Percentiles rank a stretch among this genome's conserved stretches.
phyloP scores from a whole-genome alignment of 2,113 vertebrate genomes.

The Geothlypis trichas region DNA sequence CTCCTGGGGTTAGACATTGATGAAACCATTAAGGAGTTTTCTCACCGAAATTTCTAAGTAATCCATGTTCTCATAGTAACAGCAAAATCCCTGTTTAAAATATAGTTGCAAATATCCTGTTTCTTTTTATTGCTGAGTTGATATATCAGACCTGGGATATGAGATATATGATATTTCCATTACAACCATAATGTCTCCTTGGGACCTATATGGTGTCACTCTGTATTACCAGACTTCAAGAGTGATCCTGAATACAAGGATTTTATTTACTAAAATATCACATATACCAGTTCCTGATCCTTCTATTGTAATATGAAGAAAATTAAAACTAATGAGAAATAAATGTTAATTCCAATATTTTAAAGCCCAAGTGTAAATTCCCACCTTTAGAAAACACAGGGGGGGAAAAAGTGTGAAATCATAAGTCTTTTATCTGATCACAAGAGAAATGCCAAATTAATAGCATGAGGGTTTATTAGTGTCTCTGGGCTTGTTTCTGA shows the following conservation, averaged over 20 bases:
- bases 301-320: neutral
- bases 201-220: slow-evolving; percentile 50
- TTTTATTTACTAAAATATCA: slow-evolving; percentile 38
- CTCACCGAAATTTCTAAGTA: slow-evolving; percentile 59
- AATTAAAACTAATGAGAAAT: neutral
- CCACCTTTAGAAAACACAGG: neutral
- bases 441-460: neutral
- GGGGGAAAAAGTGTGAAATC: neutral
- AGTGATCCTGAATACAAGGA: neutral
- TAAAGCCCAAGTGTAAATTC: neutral
- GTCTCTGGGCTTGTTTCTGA: neutral
- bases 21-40: slow-evolving; percentile 61
- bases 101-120: slow-evolving; percentile 68
- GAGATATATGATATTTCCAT: slow-evolving; percentile 66
- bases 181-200: slow-evolving; percentile 54
- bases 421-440: neutral
- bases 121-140: slow-evolving; percentile 67
- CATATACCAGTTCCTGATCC: neutral
- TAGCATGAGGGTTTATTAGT: neutral
- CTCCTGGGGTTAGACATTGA: slow-evolving; percentile 6
- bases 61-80: slow-evolving; percentile 67
- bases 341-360: neutral
- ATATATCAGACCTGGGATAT: slow-evolving; percentile 52
- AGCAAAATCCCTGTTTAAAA: slow-evolving; percentile 61
- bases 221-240: slow-evolving; percentile 19